These are phyloP conservation scores for Pangasius larnaudii DNA, from an alignment of 2,797 vertebrate species.

Conservation along the genomic window DNA sequence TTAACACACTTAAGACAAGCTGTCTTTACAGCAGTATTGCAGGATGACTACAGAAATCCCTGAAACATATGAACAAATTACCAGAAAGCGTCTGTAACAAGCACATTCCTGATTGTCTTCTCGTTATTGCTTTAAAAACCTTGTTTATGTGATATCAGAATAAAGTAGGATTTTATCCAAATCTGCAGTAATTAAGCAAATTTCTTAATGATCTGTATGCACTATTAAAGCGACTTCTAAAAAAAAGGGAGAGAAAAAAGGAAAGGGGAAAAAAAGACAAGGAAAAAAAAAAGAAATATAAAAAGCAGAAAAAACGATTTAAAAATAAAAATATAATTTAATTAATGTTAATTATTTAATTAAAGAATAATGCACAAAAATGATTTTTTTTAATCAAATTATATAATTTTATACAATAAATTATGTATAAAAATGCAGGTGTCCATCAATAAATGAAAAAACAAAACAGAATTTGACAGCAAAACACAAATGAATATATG, in stretches of 20 bases:
- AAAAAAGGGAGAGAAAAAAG: neutral
- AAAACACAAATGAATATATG: neutral
- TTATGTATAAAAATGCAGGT: neutral
- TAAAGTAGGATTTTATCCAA: neutral
- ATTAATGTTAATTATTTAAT: neutral
- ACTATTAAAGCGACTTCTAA: neutral
- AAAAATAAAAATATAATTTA: neutral
- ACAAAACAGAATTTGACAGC: neutral
- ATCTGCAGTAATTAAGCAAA: neutral
- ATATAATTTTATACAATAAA: neutral
- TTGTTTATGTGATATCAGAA: neutral
- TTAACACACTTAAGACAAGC: neutral
- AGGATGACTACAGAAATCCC: neutral
- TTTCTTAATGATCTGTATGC: neutral
- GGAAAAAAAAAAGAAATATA: neutral
- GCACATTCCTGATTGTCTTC: neutral
- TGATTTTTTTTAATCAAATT: neutral
- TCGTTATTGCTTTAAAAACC: neutral
- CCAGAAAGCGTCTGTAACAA: neutral
- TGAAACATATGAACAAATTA: neutral
- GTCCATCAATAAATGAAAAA: neutral
- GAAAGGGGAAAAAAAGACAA: neutral
- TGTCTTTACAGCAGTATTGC: constrained; percentile 7
- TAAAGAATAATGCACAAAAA: too few relatives aligned
- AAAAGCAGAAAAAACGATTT: neutral